Evolutionary conservation across 2,888 invertebrate species (phyloP).

Genomic region (Tigriopus californicus): DNA sequence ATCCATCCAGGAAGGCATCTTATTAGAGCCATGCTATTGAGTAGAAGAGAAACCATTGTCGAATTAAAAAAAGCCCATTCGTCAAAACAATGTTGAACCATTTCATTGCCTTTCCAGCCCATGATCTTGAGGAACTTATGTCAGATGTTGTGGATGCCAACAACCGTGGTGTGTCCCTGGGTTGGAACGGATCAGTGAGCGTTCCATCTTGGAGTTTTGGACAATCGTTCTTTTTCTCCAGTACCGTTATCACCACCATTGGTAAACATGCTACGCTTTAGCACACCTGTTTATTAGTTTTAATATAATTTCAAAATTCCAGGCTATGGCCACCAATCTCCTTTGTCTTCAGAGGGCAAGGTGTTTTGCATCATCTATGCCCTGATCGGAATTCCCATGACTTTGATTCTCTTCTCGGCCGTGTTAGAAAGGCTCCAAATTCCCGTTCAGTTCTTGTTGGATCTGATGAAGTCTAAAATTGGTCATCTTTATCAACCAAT

Average conservation of each 20-base stretch:
- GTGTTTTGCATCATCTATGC: conserved; percentile 73
- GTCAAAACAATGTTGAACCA: too few relatives aligned
- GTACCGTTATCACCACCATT: conserved; percentile 72
- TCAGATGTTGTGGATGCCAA: conserved; percentile 50
- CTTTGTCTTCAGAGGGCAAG: conserved; percentile 64
- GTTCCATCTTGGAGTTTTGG: conserved; percentile 80
- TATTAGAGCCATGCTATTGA: too few relatives aligned
- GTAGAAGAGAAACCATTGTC: too few relatives aligned
- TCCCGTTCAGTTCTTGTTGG: conserved; percentile 48
- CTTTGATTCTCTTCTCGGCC: conserved; percentile 60
- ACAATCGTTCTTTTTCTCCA: conserved; percentile 68
- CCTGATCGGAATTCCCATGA: conserved; percentile 63
- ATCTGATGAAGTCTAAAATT: conserved; percentile 45
- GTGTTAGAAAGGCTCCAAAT: conserved; percentile 58
- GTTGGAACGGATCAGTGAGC: conserved; percentile 45
- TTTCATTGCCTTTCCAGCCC: conserved; percentile 39
- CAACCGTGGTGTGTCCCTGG: conserved; percentile 55
- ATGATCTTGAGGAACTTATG: conserved; percentile 49
- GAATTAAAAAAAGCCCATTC: too few relatives aligned
- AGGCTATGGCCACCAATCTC: conserved; percentile 80
- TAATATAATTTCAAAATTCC: conserved; percentile 22
- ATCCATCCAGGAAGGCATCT: too few relatives aligned
- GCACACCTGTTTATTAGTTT: conserved; percentile 1
- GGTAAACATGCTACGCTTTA: too few relatives aligned
- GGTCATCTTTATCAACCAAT: conserved; percentile 50